Evolutionary conservation across 2,797 vertebrate species (phyloP).

Genomic region (Varecia variegata): DNA sequence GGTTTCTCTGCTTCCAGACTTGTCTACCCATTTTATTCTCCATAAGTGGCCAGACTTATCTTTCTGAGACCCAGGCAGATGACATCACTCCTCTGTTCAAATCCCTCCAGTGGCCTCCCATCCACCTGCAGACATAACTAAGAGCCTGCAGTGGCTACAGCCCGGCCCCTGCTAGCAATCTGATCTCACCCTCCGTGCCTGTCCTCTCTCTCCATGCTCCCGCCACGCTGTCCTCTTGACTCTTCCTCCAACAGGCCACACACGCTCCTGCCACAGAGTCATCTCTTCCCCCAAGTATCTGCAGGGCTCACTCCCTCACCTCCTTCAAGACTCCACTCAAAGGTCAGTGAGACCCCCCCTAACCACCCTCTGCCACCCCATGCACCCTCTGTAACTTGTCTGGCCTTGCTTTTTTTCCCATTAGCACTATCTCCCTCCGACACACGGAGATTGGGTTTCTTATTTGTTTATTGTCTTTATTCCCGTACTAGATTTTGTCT

Average conservation of each 20-base stretch:
- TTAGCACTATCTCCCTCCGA: neutral
- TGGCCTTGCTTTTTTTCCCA: neutral
- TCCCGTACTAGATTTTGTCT: neutral
- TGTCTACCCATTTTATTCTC: neutral
- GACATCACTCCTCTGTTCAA: neutral
- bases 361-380: neutral
- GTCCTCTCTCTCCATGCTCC: neutral
- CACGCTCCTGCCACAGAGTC: neutral
- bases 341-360: neutral
- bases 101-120: neutral
- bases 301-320: neutral
- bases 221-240: neutral
- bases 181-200: neutral
- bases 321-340: neutral
- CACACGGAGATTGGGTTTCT: neutral
- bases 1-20: neutral
- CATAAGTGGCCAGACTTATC: neutral
- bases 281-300: neutral
- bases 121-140: neutral
- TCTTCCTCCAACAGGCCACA: neutral
- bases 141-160: neutral
- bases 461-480: neutral
- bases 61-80: neutral
- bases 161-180: neutral
- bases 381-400: neutral